These are phyloP conservation scores for Sinhomidia bicolor DNA, from an alignment of 2,888 invertebrate genomes.

Conservation along the genomic window DNA sequence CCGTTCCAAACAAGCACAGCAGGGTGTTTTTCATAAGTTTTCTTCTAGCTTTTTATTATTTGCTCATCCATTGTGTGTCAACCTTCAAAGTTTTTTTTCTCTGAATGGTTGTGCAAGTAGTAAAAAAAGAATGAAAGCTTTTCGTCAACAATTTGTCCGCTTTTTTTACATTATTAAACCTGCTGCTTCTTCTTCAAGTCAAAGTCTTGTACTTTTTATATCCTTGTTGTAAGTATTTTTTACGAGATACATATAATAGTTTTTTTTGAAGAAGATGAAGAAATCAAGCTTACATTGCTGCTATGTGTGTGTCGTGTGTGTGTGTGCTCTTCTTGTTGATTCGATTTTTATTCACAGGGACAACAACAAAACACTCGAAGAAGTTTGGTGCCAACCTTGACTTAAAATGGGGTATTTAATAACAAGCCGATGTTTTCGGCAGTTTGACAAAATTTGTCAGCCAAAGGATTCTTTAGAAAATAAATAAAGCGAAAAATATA, in stretches of 20 bases:
- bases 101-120: background rate
- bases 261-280: too few species aligned
- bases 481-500: background rate
- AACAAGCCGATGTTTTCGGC: background rate
- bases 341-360: background rate
- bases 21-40: background rate
- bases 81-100: conserved; percentile 36
- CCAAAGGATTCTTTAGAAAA: background rate
- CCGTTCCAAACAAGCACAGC: conserved; percentile 6
- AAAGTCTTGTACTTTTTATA: background rate
- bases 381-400: background rate
- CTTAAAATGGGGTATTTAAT: background rate
- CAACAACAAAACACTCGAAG: background rate
- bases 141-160: conserved; percentile 28
- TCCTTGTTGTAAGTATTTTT: background rate
- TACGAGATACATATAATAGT: too few species aligned
- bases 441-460: background rate
- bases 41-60: conserved; percentile 17
- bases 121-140: background rate
- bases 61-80: conserved; percentile 14
- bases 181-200: background rate
- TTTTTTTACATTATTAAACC: background rate
- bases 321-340: background rate
- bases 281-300: too few species aligned
- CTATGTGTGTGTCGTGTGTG: too few species aligned